phyloP scores from a whole-genome alignment of 2,888 invertebrate genomes.

The Phyllotreta striolata region DNA sequence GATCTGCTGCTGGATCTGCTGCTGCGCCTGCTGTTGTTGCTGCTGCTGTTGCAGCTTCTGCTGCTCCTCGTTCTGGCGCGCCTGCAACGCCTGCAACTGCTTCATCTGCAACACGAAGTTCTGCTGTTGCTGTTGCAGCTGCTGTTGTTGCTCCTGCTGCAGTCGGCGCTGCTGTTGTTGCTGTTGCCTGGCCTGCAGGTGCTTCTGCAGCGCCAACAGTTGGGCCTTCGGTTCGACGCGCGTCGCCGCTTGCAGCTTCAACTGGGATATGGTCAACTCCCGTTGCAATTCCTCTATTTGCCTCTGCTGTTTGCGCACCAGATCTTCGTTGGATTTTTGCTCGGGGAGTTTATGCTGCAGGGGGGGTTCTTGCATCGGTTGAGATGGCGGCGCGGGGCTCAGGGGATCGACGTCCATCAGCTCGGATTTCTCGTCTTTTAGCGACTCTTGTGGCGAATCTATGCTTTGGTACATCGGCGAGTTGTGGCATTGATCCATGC shows the following conservation, averaged over 20 bases:
- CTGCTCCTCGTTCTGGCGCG: slow-evolving; percentile 58
- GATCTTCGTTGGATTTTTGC: slow-evolving; percentile 67
- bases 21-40: slow-evolving; percentile 62
- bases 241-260: slow-evolving; percentile 74
- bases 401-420: slow-evolving; percentile 62
- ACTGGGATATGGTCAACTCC: slow-evolving; percentile 79
- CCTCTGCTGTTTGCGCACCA: slow-evolving; percentile 83
- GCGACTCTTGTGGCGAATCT: slow-evolving; percentile 54
- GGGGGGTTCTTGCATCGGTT: slow-evolving; percentile 53
- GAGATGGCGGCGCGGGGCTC: slow-evolving; percentile 58
- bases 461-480: slow-evolving; percentile 62
- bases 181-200: slow-evolving; percentile 57
- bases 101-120: slow-evolving; percentile 65
- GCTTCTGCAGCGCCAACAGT: slow-evolving; percentile 56
- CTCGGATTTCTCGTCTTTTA: slow-evolving; percentile 47
- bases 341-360: slow-evolving; percentile 37
- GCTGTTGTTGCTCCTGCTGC: slow-evolving; percentile 65
- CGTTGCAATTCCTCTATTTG: slow-evolving; percentile 89
- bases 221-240: slow-evolving; percentile 57
- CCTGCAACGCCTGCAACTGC: slow-evolving; percentile 71
- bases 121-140: slow-evolving; percentile 63
- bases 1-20: slow-evolving; percentile 57
- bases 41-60: slow-evolving; percentile 63
- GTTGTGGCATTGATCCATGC: slow-evolving; percentile 60
- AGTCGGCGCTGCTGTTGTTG: slow-evolving; percentile 65